phyloP scores from a whole-genome alignment of 2,797 vertebrate genomes.

The Meda fulgida region DNA sequence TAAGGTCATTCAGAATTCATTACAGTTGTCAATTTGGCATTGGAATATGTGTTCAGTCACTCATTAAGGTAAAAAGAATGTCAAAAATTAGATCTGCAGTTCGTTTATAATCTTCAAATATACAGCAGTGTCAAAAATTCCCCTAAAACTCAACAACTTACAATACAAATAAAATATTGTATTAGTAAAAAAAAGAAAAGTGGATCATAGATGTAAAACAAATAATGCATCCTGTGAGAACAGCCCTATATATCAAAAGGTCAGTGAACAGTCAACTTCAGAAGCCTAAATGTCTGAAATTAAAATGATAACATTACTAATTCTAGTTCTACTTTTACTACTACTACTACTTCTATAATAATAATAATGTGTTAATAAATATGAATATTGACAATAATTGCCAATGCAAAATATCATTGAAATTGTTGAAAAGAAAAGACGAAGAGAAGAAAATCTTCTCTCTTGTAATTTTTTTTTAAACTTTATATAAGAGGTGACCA shows the following conservation, averaged over 20 bases:
- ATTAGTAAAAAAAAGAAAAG: neutral
- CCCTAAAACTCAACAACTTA: neutral
- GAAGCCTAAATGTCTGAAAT: neutral
- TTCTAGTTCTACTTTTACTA: neutral
- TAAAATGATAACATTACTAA: neutral
- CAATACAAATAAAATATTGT: neutral
- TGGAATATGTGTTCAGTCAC: neutral
- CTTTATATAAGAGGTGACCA: neutral
- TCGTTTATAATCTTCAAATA: neutral
- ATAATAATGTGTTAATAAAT: neutral
- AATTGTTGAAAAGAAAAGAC: neutral
- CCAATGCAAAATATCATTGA: no score
- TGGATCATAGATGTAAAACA: neutral
- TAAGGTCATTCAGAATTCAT: conserved; percentile 7
- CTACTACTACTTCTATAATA: neutral
- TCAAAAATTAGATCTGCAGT: neutral
- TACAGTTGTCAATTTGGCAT: neutral
- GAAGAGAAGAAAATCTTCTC: no score
- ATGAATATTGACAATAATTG: neutral
- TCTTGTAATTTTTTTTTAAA: neutral
- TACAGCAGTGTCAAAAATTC: neutral
- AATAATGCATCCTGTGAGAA: neutral
- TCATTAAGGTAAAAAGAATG: neutral
- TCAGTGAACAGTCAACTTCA: neutral
- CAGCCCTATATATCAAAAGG: neutral